phyloP scores from a whole-genome alignment of 2,888 invertebrate genomes.

The Habroteleia sp. region DNA sequence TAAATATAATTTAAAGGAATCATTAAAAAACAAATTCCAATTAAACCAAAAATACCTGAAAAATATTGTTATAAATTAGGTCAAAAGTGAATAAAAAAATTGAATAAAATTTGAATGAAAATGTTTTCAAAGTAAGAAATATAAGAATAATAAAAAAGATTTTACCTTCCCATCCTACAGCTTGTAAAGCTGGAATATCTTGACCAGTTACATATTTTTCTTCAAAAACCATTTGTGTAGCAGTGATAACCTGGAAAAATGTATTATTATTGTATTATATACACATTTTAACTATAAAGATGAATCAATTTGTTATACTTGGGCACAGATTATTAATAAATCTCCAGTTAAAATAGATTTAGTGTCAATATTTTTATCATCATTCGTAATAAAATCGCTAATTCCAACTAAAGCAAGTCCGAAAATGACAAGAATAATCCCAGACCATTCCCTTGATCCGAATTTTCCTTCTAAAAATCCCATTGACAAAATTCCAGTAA shows the following conservation, averaged over 20 bases:
- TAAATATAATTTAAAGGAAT: constrained; percentile 91
- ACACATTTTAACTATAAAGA: too few species aligned
- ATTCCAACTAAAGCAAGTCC: constrained; percentile 89
- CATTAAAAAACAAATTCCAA: constrained; percentile 84
- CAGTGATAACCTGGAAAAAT: constrained; percentile 88
- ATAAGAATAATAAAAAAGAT: background rate
- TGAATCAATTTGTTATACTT: too few species aligned
- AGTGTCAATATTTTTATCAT: constrained; percentile 78
- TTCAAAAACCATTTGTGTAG: constrained; percentile 96
- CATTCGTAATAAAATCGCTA: constrained; percentile 85
- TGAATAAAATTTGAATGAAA: too few species aligned
- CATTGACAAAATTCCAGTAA: constrained; percentile 93
- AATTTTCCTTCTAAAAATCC: constrained; percentile 88
- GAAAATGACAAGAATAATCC: constrained; percentile 87
- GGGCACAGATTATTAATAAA: constrained; percentile 87
- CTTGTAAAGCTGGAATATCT: constrained; percentile 94
- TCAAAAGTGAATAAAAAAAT: too few species aligned
- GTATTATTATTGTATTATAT: background rate
- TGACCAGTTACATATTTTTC: constrained; percentile 93
- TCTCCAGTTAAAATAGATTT: constrained; percentile 93
- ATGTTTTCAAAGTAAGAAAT: too few species aligned
- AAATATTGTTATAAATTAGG: too few species aligned
- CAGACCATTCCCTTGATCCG: constrained; percentile 87
- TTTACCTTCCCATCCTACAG: constrained; percentile 95
- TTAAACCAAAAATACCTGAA: constrained; percentile 87